Conservation (phyloP, 2,888 invertebrate species). For the Plebejus melissa region DNA sequence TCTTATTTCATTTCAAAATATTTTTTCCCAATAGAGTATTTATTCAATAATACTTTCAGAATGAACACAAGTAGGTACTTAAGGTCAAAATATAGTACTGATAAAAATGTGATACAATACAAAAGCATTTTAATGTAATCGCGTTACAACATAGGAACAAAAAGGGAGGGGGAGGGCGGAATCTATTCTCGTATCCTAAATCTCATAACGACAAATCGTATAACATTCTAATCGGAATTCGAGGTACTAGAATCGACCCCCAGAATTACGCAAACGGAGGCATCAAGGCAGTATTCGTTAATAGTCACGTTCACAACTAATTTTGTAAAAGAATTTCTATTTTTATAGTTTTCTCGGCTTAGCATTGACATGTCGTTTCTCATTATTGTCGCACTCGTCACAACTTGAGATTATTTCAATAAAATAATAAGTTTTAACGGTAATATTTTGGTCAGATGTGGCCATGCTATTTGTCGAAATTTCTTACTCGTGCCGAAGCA, state of each 20-base stretch:
- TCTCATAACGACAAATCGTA: neutral
- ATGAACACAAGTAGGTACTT: too few relatives aligned
- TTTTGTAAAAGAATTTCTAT: conserved; percentile 13
- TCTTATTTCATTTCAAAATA: too few relatives aligned
- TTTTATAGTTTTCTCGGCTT: conserved; percentile 8
- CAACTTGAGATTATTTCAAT: neutral
- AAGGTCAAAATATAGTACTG: too few relatives aligned
- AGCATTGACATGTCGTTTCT: neutral
- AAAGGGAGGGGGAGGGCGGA: too few relatives aligned
- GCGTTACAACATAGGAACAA: too few relatives aligned
- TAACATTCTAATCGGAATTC: neutral
- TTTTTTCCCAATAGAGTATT: too few relatives aligned
- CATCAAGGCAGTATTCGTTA: conserved; percentile 12
- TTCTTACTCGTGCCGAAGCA: too few relatives aligned
- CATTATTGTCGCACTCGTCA: neutral
- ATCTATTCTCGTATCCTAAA: too few relatives aligned
- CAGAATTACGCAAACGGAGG: neutral
- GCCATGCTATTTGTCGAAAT: neutral
- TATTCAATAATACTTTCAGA: too few relatives aligned
- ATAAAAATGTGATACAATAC: too few relatives aligned
- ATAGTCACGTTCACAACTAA: neutral
- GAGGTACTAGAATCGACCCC: neutral
- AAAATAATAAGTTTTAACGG: neutral
- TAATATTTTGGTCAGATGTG: neutral
- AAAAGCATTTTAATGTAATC: too few relatives aligned